Percentiles rank a stretch among this genome's conserved stretches.
phyloP scores from a whole-genome alignment of 2,888 invertebrate species.

The Cheilosia variabilis region DNA sequence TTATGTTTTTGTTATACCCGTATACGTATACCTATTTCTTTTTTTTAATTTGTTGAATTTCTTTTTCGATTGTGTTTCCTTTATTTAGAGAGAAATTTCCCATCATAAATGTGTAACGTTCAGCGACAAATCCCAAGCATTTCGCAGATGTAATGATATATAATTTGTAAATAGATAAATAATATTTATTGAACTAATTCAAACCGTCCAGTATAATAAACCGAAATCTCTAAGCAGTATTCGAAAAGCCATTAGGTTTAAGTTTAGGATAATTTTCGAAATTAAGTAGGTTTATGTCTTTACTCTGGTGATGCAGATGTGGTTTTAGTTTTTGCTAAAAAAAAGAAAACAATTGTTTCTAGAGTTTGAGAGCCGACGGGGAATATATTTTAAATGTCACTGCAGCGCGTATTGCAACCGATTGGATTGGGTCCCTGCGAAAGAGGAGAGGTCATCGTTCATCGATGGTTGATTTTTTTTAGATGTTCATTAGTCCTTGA shows the following conservation, averaged over 20 bases:
- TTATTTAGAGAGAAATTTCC: not conserved
- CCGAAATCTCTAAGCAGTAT: slow-evolving; percentile 84
- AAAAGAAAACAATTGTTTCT: not conserved
- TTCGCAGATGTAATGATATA: slow-evolving; percentile 64
- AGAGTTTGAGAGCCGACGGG: slow-evolving; percentile 27
- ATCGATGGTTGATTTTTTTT: too few species aligned
- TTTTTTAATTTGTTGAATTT: not conserved
- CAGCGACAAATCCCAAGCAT: slow-evolving; percentile 55
- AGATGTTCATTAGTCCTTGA: too few species aligned
- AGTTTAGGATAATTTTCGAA: slow-evolving; percentile 79
- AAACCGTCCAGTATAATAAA: slow-evolving; percentile 83
- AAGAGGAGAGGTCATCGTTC: too few species aligned
- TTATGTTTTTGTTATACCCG: slow-evolving; percentile 16
- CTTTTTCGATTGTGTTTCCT: not conserved
- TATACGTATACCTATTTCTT: not conserved
- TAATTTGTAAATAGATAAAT: slow-evolving; percentile 64
- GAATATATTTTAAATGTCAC: not conserved
- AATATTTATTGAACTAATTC: slow-evolving; percentile 61
- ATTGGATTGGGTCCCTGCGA: not conserved
- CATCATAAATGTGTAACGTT: not conserved
- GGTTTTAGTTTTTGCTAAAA: slow-evolving; percentile 63
- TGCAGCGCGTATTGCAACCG: slow-evolving; percentile 16
- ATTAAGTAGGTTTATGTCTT: slow-evolving; percentile 75
- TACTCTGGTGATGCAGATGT: slow-evolving; percentile 66
- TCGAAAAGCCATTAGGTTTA: slow-evolving; percentile 84